Conservation (phyloP, 1,140 invertebrate genomes). For the Eumaeus atala region DNA sequence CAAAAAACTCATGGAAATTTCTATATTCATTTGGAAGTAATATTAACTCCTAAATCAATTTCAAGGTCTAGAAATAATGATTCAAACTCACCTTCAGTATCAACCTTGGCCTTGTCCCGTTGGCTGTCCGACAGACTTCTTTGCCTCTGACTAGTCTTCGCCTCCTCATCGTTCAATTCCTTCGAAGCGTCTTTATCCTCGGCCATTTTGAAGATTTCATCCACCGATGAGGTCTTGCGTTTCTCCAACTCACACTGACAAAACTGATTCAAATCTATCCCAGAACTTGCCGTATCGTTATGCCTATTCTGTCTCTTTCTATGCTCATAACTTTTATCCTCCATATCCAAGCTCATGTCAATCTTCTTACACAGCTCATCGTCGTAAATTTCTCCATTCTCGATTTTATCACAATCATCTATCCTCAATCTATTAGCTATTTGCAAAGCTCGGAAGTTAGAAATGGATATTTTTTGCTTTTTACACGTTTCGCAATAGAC, state of each 20-base stretch:
- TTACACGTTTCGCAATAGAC: conserved; percentile 66
- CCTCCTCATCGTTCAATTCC: conserved; percentile 74
- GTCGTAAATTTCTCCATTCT: conserved; percentile 51
- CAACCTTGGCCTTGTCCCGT: conserved; percentile 69
- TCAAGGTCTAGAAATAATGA: neutral
- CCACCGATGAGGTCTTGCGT: conserved; percentile 76
- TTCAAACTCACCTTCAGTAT: conserved; percentile 45
- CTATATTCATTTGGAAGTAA: too few relatives aligned
- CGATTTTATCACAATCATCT: conserved; percentile 44
- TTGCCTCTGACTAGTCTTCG: conserved; percentile 79
- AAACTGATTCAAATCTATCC: conserved; percentile 71
- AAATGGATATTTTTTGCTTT: conserved; percentile 70
- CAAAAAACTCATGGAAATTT: too few relatives aligned
- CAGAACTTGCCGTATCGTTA: conserved; percentile 51
- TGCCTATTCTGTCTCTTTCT: conserved; percentile 64
- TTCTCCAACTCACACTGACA: conserved; percentile 66
- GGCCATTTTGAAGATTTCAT: conserved; percentile 79
- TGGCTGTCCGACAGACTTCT: conserved; percentile 83
- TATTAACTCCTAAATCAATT: too few relatives aligned
- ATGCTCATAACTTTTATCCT: conserved; percentile 50
- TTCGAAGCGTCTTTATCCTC: conserved; percentile 42
- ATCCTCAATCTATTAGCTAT: conserved; percentile 65
- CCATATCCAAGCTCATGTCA: conserved; percentile 64
- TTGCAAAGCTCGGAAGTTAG: conserved; percentile 67
- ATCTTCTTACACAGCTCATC: conserved; percentile 68